Base-by-base conservation (phyloP, 2,113 vertebrate genomes). In the Narcine bancroftii region DNA sequence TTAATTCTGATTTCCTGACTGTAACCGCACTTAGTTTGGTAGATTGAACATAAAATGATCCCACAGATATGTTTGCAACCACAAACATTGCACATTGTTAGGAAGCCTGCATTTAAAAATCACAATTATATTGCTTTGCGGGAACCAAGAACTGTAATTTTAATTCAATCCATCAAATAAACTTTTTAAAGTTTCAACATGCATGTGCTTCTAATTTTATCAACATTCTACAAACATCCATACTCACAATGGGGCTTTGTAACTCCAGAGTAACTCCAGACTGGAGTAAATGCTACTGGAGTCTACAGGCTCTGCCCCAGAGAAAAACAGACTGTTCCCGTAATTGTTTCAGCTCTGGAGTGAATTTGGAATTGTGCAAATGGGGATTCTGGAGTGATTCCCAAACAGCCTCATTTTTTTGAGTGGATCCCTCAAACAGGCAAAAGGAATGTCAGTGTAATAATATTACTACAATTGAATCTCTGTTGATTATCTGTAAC, bases 111-210 rank as follows among this genome's bases (percentile, higher is more conserved):
- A 87, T 87, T 87, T 87, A 87, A 87, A 87, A 87, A 87, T 87
- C 81, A 91, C 89, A 91, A 91, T 91, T 91, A 69, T 91, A 69
- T 69, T 91, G 89, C 60, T 69, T 69, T 91, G 89, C 60, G 89
- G 89, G 89, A 91, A 91, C 89, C 89, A 69, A 91, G 89, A 33
- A 91, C 63, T 91, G 65, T 69, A 91, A 42, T 69, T 91, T 91
- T 91, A 91, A 91, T 91, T 91, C 89, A 91, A 91, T 91, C 81
- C 81, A 87, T 87, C 63, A 26, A 91, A 91, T 71, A 91, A 69
- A 69, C 89, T 69, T 91, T 66, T 63, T 39, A 87, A 42, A 71
- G 60, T 91, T 45, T 45, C 11, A 91, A 91, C 65, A n/a, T 66
- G 89, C 60, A 91, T 69, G 65, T 87, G 81, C 89, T 69, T 91